Percentiles rank a stretch among this genome's conserved stretches.
Conservation (phyloP, 2,888 invertebrate species). For the Calliopum simillimum region DNA sequence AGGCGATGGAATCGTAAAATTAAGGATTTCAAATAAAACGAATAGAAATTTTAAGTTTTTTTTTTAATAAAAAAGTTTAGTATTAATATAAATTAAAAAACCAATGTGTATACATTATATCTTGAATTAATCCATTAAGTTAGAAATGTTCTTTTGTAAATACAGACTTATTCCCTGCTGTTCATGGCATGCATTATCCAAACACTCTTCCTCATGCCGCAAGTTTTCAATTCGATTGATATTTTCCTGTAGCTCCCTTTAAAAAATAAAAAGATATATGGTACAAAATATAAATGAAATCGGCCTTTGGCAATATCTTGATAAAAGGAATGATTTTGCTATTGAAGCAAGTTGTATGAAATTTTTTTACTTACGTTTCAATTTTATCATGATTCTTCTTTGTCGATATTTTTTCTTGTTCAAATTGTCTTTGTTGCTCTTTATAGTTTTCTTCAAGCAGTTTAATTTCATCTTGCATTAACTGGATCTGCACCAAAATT, state of each 20-base stretch:
- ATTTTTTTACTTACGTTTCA: conserved; percentile 14
- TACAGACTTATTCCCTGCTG: conserved; percentile 44
- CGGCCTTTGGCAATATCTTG: too few relatives aligned
- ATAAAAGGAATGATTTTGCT: too few relatives aligned
- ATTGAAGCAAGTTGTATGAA: too few relatives aligned
- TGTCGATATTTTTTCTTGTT: conserved; percentile 28
- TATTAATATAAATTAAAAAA: conserved; percentile 33
- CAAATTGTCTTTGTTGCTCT: conserved; percentile 34
- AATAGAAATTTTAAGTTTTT: not conserved
- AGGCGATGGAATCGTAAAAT: conserved; percentile 63
- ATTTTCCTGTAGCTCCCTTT: not conserved
- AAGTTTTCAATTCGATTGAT: not conserved
- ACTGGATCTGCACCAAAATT: conserved; percentile 32
- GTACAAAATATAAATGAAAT: too few relatives aligned
- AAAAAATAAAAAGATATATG: not conserved
- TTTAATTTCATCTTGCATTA: conserved; percentile 25
- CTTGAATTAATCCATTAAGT: conserved; percentile 12
- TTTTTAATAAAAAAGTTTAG: too few relatives aligned
- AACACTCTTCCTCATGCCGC: conserved; percentile 38
- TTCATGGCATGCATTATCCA: conserved; percentile 32
- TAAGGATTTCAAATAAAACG: not conserved
- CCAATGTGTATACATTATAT: conserved; percentile 32
- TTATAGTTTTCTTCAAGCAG: conserved; percentile 27
- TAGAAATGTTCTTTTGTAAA: conserved; percentile 41
- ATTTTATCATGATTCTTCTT: not conserved